Conservation (phyloP, 2,888 invertebrate species). For the Pyrocoelia pectoralis region DNA sequence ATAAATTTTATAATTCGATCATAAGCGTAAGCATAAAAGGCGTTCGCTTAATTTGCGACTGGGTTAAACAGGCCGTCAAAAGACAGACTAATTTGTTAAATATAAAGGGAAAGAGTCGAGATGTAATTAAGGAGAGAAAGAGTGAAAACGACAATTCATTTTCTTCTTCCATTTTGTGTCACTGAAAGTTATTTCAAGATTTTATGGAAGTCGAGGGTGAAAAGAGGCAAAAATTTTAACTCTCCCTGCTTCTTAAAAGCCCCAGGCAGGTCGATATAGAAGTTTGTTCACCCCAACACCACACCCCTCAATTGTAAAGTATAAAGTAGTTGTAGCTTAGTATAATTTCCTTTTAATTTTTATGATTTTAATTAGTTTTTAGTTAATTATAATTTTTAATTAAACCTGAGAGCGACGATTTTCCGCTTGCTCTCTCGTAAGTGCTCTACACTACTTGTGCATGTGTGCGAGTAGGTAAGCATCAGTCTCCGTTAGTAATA, state of each 20-base stretch:
- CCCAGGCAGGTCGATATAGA: slow-evolving; percentile 53
- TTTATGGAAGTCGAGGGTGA: slow-evolving; percentile 48
- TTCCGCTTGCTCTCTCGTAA: background rate
- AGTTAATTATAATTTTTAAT: slow-evolving; percentile 13
- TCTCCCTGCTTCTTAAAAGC: slow-evolving; percentile 51
- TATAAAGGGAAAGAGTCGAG: slow-evolving; percentile 37
- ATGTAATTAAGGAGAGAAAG: slow-evolving; percentile 50
- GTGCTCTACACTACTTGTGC: background rate
- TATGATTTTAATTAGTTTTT: slow-evolving; percentile 32
- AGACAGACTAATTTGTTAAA: slow-evolving; percentile 41
- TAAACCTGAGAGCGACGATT: slow-evolving; percentile 1
- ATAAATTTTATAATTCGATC: slow-evolving; percentile 39
- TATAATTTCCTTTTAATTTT: slow-evolving; percentile 39
- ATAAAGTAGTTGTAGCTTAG: slow-evolving; percentile 45
- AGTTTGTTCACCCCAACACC: slow-evolving; percentile 52
- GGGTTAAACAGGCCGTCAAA: slow-evolving; percentile 42
- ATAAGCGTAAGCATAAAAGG: slow-evolving; percentile 34
- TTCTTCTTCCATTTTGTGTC: slow-evolving; percentile 53
- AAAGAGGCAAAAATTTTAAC: slow-evolving; percentile 50
- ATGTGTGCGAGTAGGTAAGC: background rate
- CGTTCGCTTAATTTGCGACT: slow-evolving; percentile 39
- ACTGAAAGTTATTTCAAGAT: slow-evolving; percentile 52
- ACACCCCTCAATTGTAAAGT: slow-evolving; percentile 49
- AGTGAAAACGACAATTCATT: slow-evolving; percentile 54
- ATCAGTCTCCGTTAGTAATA: background rate